These are phyloP conservation scores for Diabrotica virgifera DNA, from an alignment of 1,140 invertebrate genomes.

Conservation along the genomic window DNA sequence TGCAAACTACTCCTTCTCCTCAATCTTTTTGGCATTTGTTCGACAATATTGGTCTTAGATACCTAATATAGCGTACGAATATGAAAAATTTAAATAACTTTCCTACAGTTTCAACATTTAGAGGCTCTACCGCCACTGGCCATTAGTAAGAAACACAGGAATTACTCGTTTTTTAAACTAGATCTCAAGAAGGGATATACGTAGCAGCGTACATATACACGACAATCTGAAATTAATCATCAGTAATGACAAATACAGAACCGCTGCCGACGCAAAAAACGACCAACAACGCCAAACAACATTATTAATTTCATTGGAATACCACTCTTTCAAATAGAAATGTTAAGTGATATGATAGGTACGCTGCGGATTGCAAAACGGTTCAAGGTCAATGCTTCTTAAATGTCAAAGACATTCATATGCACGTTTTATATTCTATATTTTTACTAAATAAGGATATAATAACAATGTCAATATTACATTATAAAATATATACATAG, in stretches of 20 bases:
- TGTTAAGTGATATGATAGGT: slow-evolving; percentile 19
- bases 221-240: slow-evolving; percentile 20
- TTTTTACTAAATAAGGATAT: too few relatives aligned
- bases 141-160: slow-evolving; percentile 9
- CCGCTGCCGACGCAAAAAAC: slow-evolving; percentile 15
- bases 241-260: slow-evolving; percentile 19
- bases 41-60: too few relatives aligned
- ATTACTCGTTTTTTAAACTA: slow-evolving; percentile 14
- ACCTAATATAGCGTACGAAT: too few relatives aligned
- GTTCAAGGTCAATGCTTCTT: neutral
- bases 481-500: too few relatives aligned
- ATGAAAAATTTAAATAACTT: too few relatives aligned
- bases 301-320: slow-evolving; percentile 20
- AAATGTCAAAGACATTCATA: too few relatives aligned
- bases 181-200: slow-evolving; percentile 4
- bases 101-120: too few relatives aligned
- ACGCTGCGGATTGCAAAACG: neutral
- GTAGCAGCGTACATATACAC: slow-evolving; percentile 6
- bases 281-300: slow-evolving; percentile 12
- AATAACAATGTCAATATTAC: too few relatives aligned
- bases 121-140: too few relatives aligned
- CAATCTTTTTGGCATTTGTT: too few relatives aligned
- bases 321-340: slow-evolving; percentile 12
- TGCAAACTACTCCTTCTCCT: too few relatives aligned
- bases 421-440: too few relatives aligned